Base-by-base conservation (phyloP, 2,797 vertebrate species). In the Gambusia yucatana region DNA sequence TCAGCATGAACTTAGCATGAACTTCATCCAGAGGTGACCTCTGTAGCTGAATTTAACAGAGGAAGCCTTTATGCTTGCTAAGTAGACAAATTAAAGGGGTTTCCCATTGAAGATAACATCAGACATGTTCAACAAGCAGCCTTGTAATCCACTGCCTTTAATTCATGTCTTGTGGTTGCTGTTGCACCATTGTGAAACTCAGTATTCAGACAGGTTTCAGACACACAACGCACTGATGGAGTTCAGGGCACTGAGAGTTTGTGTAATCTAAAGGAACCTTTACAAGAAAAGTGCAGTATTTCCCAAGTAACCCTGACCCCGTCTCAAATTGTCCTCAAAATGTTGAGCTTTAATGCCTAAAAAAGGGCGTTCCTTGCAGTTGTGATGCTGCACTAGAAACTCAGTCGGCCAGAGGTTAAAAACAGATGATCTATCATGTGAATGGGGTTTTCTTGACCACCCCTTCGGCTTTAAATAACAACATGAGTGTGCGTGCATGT, bases 121-220 rank as follows among this genome's bases (percentile, higher is more conserved):
- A 39, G 20, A 11, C 36, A 25, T 39, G 63, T 67, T 67, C 63
- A 67, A 41, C 63, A 67, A 67, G 20, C 22, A 67, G 36, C 63
- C 63, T 67, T 67, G 20, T 41, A 67, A 67, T 67, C 36, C 33
- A 67, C 63, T 5, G 36, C 36, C 36, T 39, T 22, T 67, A 67
- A 67, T 36, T 67, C 36, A 41, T 67, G 36, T 67, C 63, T 67
- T 67, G 63, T 67, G 63, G 36, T 65, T 65, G 39, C 33, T 39
- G 17, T 65, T 65, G 36, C 61, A 39, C 61, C 61, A 39, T 36
- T 20, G 61, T 65, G 61, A 65, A 22, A 39, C 63, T 39, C 17
- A 65, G 63, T 41, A 39, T 39, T 65, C 63, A 39, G 33, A 65
- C 33, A 39, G 30, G 59, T 33, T 33, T 61, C 59, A 61, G 6